Base-by-base conservation (phyloP, 2,888 invertebrate genomes). In the Tenthredo scrophulariae region DNA sequence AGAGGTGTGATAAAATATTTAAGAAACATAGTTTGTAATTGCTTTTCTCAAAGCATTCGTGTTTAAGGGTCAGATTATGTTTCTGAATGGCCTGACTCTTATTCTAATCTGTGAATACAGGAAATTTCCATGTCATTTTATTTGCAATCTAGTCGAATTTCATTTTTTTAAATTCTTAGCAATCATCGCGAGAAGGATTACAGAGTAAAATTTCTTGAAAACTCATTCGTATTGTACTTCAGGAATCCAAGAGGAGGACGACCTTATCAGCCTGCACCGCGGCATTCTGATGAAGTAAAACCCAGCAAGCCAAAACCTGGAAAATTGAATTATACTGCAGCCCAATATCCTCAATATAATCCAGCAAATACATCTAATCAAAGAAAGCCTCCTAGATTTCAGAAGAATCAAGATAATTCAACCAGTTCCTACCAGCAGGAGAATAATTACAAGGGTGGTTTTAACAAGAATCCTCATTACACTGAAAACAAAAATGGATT, bases 361-460 rank as follows among this genome's bases (percentile, higher is more conserved):
- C 85, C 89, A 13, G 87, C 85, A 2, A 89, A 85, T 79, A 89
- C 87, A 86, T 85, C 88, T n/a, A 89, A 91, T 84, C 93, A 92
- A 85, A 89, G 88, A 6, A 95, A 95, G 89, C 95, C 96, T 33
- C 96, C 96, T 5, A 93, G 96, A 85, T 96, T 96, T 90, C 96
- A 96, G 89, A 94, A 94, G 88, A 95, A 95, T 86, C 91, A 91
- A 67, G 93, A 93, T 40, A 84, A 84, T 40, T 88, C 90, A 7
- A 90, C 85, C 85, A n/a, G n/a, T 67, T 88, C 89, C 62, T 85
- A 89, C 85, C 90, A 90, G 62, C 89, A 88, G 67, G 90, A 92
- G 58, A 88, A 84, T 84, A 86, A 85, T n/a, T 87, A 75, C 46
- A 90, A 89, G 83, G 84, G 85, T 37, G 79, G 79, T 15, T 85